Evolutionary conservation across 2,797 vertebrate species (phyloP), one percentile per base, ranked within the genome.

Genomic region (Sciaenops ocellatus): DNA sequence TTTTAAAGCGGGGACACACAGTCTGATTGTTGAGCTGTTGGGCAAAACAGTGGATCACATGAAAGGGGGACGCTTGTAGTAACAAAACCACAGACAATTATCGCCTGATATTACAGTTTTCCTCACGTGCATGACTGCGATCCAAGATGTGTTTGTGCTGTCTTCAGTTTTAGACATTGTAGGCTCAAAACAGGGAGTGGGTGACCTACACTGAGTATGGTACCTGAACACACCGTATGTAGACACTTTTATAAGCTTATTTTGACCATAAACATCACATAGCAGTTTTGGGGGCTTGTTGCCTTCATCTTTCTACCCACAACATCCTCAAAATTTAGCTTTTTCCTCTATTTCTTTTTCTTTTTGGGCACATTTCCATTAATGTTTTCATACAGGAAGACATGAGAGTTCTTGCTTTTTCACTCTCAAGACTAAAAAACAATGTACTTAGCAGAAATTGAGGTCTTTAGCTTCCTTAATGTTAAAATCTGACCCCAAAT

Each of bases 1-100:
- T 73, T 65, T n/a, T 17, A 51, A 60, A 61, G 47, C 24, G 2
- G 46, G 6, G 38, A 54, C 24, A 62, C 47, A 42, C 17, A 30
- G 17, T 42, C 13, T 57, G 42, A 48, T 46, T 61, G 57, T 48
- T 11, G n/a, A 10, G 18, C 38, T 61, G 5, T 28, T 1, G 24
- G 20, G 47, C 10, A 28, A 70, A 78, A 64, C 60, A 70, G 59
- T 30, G 9, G 59, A 41, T 57, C 22, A 11, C 22, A n/a, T 54
- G 55, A 44, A 6, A 41, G 20, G 20, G 15, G 17, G 38, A 38
- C 0, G 26, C 38, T 62, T 46, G 66, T 26, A 9, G 24, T 13
- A 28, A 12, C 64, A 3, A 54, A 76, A 10, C 38, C 10, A n/a
- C 26, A 41, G n/a, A 57, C 10, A 67, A 22, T 41, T 26, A 66